phyloP scores from a whole-genome alignment of 2,113 vertebrate species.

The Aegithalos caudatus region DNA sequence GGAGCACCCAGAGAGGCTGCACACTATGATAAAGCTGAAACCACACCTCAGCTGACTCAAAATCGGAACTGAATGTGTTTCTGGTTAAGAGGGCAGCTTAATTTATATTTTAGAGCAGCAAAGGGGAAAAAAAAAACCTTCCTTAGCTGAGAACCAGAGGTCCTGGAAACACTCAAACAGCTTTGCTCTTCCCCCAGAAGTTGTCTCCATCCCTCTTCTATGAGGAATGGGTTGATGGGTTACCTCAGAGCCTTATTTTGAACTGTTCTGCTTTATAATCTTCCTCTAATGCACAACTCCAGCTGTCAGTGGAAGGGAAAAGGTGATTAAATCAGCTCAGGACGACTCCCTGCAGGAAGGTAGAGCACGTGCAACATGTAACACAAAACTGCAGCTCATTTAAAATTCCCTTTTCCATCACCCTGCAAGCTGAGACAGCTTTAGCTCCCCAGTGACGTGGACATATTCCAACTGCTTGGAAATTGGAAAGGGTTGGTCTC shows the following conservation, averaged over 20 bases:
- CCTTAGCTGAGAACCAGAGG: not conserved
- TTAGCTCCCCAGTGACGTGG: fast-evolving
- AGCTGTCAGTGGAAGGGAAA: not conserved
- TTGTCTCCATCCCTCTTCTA: not conserved
- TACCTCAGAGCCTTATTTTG: not conserved
- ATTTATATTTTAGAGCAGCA: not conserved
- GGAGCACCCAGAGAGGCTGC: not conserved
- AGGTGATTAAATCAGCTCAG: not conserved
- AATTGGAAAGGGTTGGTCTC: not conserved
- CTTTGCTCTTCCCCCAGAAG: not conserved
- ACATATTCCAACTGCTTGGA: fast-evolving
- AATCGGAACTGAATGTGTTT: not conserved
- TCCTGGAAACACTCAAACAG: not conserved
- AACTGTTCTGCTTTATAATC: not conserved
- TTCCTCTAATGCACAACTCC: not conserved
- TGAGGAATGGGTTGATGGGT: not conserved
- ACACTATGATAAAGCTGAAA: not conserved
- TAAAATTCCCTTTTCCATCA: not conserved
- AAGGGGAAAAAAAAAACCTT: not conserved
- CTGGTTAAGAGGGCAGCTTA: not conserved
- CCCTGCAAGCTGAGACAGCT: not conserved
- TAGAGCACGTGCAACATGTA: fast-evolving
- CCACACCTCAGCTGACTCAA: not conserved
- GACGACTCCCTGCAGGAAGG: not conserved
- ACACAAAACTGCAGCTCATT: not conserved